phyloP scores from a whole-genome alignment of 2,113 vertebrate species.

The Hydrolagus affinis region DNA sequence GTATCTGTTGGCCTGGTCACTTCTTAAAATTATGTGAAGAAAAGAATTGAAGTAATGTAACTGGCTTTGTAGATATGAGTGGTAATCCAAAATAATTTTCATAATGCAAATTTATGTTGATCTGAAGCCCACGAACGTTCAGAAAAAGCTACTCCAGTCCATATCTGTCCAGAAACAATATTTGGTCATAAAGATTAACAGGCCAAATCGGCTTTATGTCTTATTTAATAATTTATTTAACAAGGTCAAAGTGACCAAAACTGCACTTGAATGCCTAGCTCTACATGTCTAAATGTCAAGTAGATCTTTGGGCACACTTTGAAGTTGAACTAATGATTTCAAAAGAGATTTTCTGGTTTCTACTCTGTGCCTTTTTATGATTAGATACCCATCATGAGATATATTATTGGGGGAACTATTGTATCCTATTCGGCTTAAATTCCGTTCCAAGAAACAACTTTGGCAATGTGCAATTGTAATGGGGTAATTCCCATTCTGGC shows the following conservation, averaged over 20 bases:
- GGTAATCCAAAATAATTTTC: not conserved
- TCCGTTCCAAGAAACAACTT: no score
- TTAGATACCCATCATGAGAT: no score
- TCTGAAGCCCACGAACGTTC: not conserved
- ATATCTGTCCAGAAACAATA: not conserved
- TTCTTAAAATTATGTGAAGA: not conserved
- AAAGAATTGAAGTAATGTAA: not conserved
- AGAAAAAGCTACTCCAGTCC: not conserved
- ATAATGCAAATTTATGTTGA: not conserved
- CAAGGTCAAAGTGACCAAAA: not conserved
- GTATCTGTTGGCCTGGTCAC: not conserved
- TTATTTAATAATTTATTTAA: slow-evolving; percentile 6
- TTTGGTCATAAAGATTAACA: not conserved
- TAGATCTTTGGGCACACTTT: not conserved
- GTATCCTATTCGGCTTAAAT: no score
- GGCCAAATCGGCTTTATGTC: not conserved
- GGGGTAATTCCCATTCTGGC: no score
- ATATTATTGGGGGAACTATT: no score
- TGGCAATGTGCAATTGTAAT: no score
- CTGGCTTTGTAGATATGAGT: not conserved
- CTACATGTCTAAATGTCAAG: not conserved
- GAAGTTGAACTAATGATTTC: not conserved
- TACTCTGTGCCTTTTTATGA: not conserved
- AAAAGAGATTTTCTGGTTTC: not conserved
- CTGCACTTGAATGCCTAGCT: not conserved